phyloP scores from a whole-genome alignment of 2,888 invertebrate species.

The Stenurella melanura region DNA sequence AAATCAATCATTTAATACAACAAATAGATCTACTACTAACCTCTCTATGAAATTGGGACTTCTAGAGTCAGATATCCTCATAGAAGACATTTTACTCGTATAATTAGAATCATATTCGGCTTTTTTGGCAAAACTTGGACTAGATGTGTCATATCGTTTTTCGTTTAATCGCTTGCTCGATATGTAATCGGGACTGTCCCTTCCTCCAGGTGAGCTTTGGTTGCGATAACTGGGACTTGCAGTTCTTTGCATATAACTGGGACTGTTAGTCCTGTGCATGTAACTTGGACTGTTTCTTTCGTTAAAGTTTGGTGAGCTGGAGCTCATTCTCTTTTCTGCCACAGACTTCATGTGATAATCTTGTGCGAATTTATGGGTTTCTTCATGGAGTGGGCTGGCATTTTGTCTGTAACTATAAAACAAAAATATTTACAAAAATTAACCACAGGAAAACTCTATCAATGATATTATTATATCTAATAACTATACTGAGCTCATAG shows the following conservation, averaged over 20 bases:
- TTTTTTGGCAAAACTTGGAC: slow-evolving; percentile 67
- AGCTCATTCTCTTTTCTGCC: slow-evolving; percentile 64
- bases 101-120: slow-evolving; percentile 64
- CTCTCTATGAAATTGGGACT: slow-evolving; percentile 68
- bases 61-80: slow-evolving; percentile 66
- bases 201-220: slow-evolving; percentile 57
- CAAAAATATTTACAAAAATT: background rate
- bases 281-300: slow-evolving; percentile 67
- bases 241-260: slow-evolving; percentile 67
- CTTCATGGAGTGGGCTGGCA: slow-evolving; percentile 65
- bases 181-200: slow-evolving; percentile 71
- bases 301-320: slow-evolving; percentile 66
- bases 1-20: background rate
- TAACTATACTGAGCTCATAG: too few species aligned
- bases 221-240: slow-evolving; percentile 66
- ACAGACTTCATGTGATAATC: slow-evolving; percentile 68
- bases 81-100: slow-evolving; percentile 68
- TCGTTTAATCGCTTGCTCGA: slow-evolving; percentile 68
- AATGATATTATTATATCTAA: background rate
- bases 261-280: slow-evolving; percentile 67
- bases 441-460: background rate
- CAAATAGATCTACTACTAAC: slow-evolving; percentile 20
- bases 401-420: slow-evolving; percentile 63
- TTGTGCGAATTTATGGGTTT: slow-evolving; percentile 67
- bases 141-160: slow-evolving; percentile 66